These are phyloP conservation scores for Strix aluco DNA, from an alignment of 2,113 vertebrate species.

Conservation along the genomic window DNA sequence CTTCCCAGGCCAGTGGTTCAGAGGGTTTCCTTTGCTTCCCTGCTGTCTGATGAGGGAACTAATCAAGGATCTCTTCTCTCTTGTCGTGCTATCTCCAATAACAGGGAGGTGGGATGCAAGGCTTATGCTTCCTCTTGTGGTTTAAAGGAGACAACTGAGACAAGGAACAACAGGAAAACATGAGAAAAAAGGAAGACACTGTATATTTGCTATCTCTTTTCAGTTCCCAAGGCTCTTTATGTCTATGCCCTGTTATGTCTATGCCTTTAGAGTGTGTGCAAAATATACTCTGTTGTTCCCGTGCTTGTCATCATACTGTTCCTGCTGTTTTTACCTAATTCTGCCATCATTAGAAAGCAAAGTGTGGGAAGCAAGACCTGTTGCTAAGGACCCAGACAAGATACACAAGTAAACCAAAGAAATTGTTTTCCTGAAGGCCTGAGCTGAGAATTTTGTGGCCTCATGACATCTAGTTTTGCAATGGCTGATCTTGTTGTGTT, in stretches of 20 bases:
- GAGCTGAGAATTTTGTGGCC: not conserved
- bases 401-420: not conserved
- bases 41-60: not conserved
- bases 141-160: not conserved
- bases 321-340: not conserved
- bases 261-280: not conserved
- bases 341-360: not conserved
- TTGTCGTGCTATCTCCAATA: fast-evolving
- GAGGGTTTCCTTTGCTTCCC: not conserved
- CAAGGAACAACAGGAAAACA: not conserved
- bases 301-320: not conserved
- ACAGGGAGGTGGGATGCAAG: not conserved
- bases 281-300: not conserved
- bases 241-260: not conserved
- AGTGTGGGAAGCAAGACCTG: not conserved
- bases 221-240: not conserved
- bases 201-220: not conserved
- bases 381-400: not conserved
- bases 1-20: not conserved
- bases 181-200: not conserved
- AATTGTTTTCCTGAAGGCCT: not conserved
- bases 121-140: not conserved
- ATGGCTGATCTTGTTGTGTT: not conserved
- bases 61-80: not conserved
- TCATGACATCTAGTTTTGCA: not conserved